Percentiles rank a stretch among this genome's conserved stretches.
Conservation (phyloP, 2,113 vertebrate species). For the Chionodraco myersi region DNA sequence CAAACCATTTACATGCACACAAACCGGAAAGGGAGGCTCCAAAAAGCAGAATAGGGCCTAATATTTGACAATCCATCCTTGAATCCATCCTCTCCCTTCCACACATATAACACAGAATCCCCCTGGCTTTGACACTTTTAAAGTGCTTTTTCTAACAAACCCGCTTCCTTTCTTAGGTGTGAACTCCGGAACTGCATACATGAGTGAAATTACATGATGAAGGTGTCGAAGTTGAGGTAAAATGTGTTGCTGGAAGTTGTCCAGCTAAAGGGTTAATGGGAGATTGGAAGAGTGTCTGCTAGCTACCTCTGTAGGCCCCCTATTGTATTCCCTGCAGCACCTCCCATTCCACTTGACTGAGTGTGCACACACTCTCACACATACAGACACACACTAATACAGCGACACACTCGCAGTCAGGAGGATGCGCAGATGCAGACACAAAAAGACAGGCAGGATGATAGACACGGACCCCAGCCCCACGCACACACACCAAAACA, state of each 20-base stretch:
- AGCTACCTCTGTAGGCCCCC: constrained; percentile 78
- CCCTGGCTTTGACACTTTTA: constrained; percentile 11
- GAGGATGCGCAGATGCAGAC: constrained; percentile 63
- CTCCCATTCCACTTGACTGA: constrained; percentile 81
- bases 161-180: neutral
- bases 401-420: constrained; percentile 58
- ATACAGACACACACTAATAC: constrained; percentile 52
- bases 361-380: constrained; percentile 47
- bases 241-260: constrained; percentile 36
- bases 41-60: too few species aligned
- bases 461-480: constrained; percentile 45
- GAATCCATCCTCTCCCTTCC: neutral
- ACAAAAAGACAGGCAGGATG: constrained; percentile 57
- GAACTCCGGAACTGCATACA: neutral
- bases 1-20: too few species aligned
- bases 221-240: neutral
- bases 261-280: constrained; percentile 78
- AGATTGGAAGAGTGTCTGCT: constrained; percentile 60
- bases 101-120: neutral
- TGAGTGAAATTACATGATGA: neutral
- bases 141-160: constrained; percentile 26
- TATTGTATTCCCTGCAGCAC: constrained; percentile 79
- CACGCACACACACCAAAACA: constrained; percentile 13
- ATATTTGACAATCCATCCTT: neutral
- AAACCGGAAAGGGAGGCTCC: too few species aligned